phyloP scores from a whole-genome alignment of 2,797 vertebrate genomes.

The Schizothorax lantsangensis region DNA sequence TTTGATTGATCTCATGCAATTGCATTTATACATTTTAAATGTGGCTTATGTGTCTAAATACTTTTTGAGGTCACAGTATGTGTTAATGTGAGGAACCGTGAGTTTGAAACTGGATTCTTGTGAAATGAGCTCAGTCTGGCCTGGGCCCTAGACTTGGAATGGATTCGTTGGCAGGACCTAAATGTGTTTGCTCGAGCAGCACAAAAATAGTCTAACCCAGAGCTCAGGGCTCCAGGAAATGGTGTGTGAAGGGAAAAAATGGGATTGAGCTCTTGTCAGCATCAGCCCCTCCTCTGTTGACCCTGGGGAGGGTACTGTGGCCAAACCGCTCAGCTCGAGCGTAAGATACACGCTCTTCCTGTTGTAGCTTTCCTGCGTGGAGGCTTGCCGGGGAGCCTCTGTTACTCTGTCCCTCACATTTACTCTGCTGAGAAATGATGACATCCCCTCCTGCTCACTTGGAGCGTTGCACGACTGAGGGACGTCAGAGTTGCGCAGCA shows the following conservation, averaged over 20 bases:
- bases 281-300: constrained; percentile 18
- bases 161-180: constrained; percentile 70
- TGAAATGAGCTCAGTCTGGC: constrained; percentile 71
- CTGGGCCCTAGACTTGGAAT: constrained; percentile 78
- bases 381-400: neutral
- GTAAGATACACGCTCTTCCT: constrained; percentile 15
- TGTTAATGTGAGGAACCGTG: constrained; percentile 69
- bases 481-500: constrained; percentile 58
- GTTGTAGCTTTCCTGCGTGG: constrained; percentile 56
- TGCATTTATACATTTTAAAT: neutral
- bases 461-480: constrained; percentile 13
- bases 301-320: neutral
- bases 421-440: neutral
- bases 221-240: constrained; percentile 50
- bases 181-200: constrained; percentile 62
- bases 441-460: constrained; percentile 6
- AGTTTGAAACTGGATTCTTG: constrained; percentile 72
- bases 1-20: neutral
- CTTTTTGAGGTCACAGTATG: constrained; percentile 34
- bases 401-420: constrained; percentile 9
- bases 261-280: neutral
- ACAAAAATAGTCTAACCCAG: constrained; percentile 49
- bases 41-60: neutral
- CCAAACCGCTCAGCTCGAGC: constrained; percentile 1
- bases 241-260: constrained; percentile 9